These are phyloP conservation scores for Tetheella fluctuosa DNA, from an alignment of 2,888 invertebrate species.

Conservation along the genomic window DNA sequence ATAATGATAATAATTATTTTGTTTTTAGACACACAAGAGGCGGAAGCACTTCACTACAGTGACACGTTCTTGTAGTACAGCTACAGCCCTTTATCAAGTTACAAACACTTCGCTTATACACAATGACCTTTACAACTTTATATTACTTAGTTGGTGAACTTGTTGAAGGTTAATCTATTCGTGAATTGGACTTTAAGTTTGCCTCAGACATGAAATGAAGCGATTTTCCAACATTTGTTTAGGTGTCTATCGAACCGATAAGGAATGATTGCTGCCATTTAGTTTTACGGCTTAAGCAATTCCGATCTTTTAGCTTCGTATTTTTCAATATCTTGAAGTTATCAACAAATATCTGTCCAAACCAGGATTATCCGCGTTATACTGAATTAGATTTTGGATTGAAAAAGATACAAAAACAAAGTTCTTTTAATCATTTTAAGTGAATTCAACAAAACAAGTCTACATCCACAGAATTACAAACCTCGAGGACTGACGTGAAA, in stretches of 20 bases:
- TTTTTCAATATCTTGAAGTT: not conserved
- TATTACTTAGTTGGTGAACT: conserved; percentile 8
- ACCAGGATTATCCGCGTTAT: too few species aligned
- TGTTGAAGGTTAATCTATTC: conserved; percentile 13
- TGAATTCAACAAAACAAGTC: too few species aligned
- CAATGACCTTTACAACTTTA: conserved; percentile 15
- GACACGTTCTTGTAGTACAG: not conserved
- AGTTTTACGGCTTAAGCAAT: conserved; percentile 3
- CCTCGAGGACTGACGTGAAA: too few species aligned
- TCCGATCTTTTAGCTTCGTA: not conserved
- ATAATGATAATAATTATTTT: too few species aligned
- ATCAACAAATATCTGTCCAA: too few species aligned
- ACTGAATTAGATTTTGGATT: too few species aligned
- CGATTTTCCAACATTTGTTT: conserved; percentile 2
- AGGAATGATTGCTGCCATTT: conserved; percentile 5
- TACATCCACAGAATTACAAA: too few species aligned
- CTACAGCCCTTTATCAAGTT: conserved; percentile 12
- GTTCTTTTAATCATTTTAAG: too few species aligned
- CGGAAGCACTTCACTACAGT: not conserved
- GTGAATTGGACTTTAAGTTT: conserved; percentile 12
- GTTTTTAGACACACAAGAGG: too few species aligned
- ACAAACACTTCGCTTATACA: conserved; percentile 7
- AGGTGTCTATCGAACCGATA: conserved; percentile 14
- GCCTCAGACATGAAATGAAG: conserved; percentile 8
- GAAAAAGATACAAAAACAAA: too few species aligned